phyloP scores from a whole-genome alignment of 2,888 invertebrate species.

The Rhingia campestris region DNA sequence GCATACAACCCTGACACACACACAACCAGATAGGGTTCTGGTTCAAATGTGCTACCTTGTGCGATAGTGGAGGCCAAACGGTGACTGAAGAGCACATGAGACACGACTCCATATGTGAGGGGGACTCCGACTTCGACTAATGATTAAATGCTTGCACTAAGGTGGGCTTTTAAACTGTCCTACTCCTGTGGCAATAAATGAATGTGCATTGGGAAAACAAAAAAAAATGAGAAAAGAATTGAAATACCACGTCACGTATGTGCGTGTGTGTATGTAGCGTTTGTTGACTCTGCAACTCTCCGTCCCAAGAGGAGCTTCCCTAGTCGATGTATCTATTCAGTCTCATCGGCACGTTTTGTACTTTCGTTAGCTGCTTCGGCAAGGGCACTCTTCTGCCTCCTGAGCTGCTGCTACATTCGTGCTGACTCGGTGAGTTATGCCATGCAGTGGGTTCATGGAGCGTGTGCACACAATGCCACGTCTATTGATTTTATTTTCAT shows the following conservation, averaged over 20 bases:
- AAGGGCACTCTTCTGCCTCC: not conserved
- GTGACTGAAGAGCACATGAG: conserved; percentile 32
- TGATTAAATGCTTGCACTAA: conserved; percentile 12
- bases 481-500: conserved; percentile 34
- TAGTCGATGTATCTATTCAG: conserved; percentile 6
- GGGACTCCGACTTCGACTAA: not conserved
- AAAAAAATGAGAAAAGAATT: conserved; percentile 7
- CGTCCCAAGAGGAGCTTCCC: not conserved
- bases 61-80: conserved; percentile 43
- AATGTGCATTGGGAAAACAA: not conserved
- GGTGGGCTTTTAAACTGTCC: conserved; percentile 1
- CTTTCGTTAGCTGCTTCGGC: not conserved
- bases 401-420: not conserved
- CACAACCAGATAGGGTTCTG: not conserved
- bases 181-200: not conserved
- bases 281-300: conserved; percentile 15
- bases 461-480: conserved; percentile 1
- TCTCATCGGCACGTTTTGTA: conserved; percentile 17
- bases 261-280: conserved; percentile 5
- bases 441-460: not conserved
- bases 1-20: conserved; percentile 19
- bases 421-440: conserved; percentile 34
- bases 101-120: not conserved
- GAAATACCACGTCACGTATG: not conserved
- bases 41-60: conserved; percentile 52